Base-by-base conservation (phyloP, 2,113 vertebrate species). In the Esox niger region DNA sequence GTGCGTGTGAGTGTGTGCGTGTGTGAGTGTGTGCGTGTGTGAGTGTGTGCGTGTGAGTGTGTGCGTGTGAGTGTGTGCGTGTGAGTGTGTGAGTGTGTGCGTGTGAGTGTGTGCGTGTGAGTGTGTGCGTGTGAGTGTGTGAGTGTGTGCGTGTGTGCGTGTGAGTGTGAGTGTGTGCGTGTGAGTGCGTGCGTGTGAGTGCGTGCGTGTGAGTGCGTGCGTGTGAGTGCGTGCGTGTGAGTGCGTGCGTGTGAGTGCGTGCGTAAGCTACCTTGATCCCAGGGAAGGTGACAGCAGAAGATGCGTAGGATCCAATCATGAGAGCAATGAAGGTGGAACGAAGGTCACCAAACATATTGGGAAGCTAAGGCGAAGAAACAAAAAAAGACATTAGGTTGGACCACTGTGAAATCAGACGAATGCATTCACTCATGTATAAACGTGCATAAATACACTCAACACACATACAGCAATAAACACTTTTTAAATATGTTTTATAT, bases 301-400 rank as follows among this genome's bases (percentile, higher is more conserved):
- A 99, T 49, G 97, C 97, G 2, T 99, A 98, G 11, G 96, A 98
- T n/a, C 97, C 97, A 15, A 99, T 99, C 97, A 99, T 99, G 88
- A 99, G 87, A 62, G 96, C 93, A 29, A 99, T 99, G 86, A 99
- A 98, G 0, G 96, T 99, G 27, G 97, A 98, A 46, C 97, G 94
- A 77, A 98, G 92, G 88, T 99, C 95, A 60, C 97, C 97, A 56
- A 99, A 99, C 97, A 99, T 98, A 86, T 93, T 98, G 72, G 97
- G 96, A 74, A 99, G 92, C 97, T 98, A 75, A 4, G 32, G 55
- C 71, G 32, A 78, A 27, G 60, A 64, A 15, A 68, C 26, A 33
- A 9, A 60, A 32, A 4, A 59, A 2, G 38, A 43, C 13, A 43
- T 17, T 15, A 17, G 38, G 17, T 17, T 17, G 1, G 38, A 15